These are phyloP conservation scores for Equus przewalskii DNA, from an alignment of 2,113 vertebrate species.

Conservation along the genomic window DNA sequence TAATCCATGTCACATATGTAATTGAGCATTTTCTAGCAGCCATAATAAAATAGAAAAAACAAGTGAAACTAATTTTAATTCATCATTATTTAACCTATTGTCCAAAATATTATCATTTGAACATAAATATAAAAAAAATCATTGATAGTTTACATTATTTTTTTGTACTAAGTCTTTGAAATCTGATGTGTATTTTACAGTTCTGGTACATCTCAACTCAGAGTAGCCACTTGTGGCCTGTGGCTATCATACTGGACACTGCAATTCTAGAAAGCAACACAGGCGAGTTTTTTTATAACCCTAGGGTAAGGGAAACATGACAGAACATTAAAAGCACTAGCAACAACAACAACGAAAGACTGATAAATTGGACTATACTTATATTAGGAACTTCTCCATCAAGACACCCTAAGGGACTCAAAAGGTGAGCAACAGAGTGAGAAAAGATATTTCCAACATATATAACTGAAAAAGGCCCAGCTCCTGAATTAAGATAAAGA, in stretches of 20 bases:
- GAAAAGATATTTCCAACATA: background rate
- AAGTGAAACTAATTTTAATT: background rate
- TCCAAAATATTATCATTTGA: conserved; percentile 11
- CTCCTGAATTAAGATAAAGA: background rate
- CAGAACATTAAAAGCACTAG: background rate
- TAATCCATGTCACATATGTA: background rate
- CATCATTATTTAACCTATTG: background rate
- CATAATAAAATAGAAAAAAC: background rate
- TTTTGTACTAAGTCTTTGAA: background rate
- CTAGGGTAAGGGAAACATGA: background rate
- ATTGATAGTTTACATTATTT: background rate
- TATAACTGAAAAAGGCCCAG: background rate
- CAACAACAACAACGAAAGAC: background rate
- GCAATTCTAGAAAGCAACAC: background rate
- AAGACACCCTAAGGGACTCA: background rate
- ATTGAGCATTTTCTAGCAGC: background rate
- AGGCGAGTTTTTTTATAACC: background rate
- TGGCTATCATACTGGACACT: background rate
- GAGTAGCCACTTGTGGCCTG: background rate
- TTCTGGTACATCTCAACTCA: background rate
- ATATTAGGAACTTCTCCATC: background rate
- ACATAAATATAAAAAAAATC: background rate
- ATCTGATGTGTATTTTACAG: background rate
- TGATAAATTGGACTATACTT: background rate
- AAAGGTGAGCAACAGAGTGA: background rate